Base-by-base conservation (phyloP, 1,140 invertebrate species). In the Heliconius eleuchia region DNA sequence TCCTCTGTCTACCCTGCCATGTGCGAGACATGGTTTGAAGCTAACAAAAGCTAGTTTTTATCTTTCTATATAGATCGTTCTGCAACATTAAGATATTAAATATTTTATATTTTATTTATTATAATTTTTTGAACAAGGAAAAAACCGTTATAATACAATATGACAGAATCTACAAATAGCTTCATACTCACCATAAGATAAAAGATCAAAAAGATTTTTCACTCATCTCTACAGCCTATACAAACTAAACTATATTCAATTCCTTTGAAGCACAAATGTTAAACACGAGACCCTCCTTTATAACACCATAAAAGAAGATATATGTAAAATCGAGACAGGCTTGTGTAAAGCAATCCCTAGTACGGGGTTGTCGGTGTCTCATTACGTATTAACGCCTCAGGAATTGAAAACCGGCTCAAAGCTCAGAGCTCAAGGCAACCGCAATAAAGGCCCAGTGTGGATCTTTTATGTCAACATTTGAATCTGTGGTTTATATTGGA, bases 301-400 rank as follows among this genome's bases (percentile, higher is more conserved):
- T 66, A 66, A 66, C 60, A 66, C 60, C 60, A 66, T 66, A 66
- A 66, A 66, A 66, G 60, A 66, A 66, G 60, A 66, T 66, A 66
- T 66, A 66, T 66, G 60, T 66, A 66, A 66, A 66, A 66, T 66
- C 27, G 60, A 66, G 60, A 30, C 60, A 66, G 23, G 60, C 60
- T 66, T 66, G 60, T 66, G 60, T 66, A 66, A 66, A 66, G 23
- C 60, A 16, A 66, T 66, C 60, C 60, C 60, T 66, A 30, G 73
- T 55, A 55, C 55, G 39, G 39, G 55, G 60, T 66, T 72, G 71
- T 72, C 34, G 77, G 77, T 78, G 66, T 78, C 77, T 57, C 77
- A 73, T 78, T 78, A 73, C 77, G 71, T 73, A 73, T 78, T 78
- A 78, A 73, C 77, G 71, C 77, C 77, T 78, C 34, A 55, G 50